Base-by-base conservation (phyloP, 1,140 invertebrate species). In the Bombus consobrinus region DNA sequence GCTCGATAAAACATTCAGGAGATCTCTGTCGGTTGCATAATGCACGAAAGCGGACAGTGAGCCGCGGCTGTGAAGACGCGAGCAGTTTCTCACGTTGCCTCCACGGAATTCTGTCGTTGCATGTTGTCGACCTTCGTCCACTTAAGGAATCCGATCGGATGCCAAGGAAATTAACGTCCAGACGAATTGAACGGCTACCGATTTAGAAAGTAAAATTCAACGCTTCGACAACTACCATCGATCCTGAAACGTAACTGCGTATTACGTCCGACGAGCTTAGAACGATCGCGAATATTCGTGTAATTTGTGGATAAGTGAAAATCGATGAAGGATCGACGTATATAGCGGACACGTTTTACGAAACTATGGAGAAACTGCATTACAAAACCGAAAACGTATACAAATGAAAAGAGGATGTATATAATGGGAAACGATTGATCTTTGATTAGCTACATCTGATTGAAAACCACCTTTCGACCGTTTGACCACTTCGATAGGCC, bases 361-460 rank as follows among this genome's bases (percentile, higher is more conserved):
- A 64, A 22, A 69, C 5, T 43, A 32, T 34, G 47, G 53, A 62
- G n/a, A 73, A 85, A 82, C 86, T 88, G 59, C 80, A 74, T 86
- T 79, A 87, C 71, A 69, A 71, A 59, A 47, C 71, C 13, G 39
- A 39, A n/a, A 71, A 78, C 59, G 64, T 66, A 74, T 39, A 62
- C 81, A 80, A 72, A 83, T 47, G 41, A 43, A 66, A 22, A 73
- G 59, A 72, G 69, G 34, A 69, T 71, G 53, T 59, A 41, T 76
- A 84, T 90, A 90, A 90, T 85, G 89, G 89, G 73, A 88, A 88
- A 90, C 88, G 86, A 90, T 90, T 90, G 89, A 83, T 87, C 83
- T 90, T 90, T 90, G 90, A 90, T 90, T 90, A 88, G 68, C 88
- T 86, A 85, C 88, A 83, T 90, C 89, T 90, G 88, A 90, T 90